phyloP scores from a whole-genome alignment of 1,140 invertebrate genomes.

The Megalonaias nervosa region DNA sequence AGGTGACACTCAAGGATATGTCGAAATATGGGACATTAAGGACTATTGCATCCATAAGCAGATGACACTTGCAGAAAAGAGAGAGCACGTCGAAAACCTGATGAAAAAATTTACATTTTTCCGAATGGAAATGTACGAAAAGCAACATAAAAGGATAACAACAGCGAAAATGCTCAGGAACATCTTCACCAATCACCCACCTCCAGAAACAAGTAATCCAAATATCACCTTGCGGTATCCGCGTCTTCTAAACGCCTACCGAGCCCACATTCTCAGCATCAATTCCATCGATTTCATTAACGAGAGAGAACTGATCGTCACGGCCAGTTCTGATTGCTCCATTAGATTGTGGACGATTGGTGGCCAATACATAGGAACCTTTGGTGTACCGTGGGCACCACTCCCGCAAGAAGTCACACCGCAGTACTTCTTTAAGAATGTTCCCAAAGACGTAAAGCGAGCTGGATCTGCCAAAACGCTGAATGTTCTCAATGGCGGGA shows the following conservation, averaged over 20 bases:
- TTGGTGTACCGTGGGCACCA: conserved; percentile 47
- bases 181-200: conserved; percentile 36
- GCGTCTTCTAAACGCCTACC: conserved; percentile 78
- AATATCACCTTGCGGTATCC: conserved; percentile 71
- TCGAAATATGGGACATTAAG: conserved; percentile 66
- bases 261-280: conserved; percentile 77
- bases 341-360: conserved; percentile 66
- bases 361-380: conserved; percentile 55
- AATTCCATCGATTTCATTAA: conserved; percentile 77
- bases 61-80: conserved; percentile 33
- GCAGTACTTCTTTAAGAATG: conserved; percentile 21
- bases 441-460: conserved; percentile 46
- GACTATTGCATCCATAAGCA: conserved; percentile 57
- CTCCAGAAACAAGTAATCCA: conserved; percentile 48
- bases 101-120: conserved; percentile 80
- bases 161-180: conserved; percentile 18
- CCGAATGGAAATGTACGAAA: conserved; percentile 28
- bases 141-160: conserved; percentile 19
- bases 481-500: conserved; percentile 47
- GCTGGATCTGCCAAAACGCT: conserved; percentile 48
- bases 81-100: conserved; percentile 75
- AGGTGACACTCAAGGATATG: conserved; percentile 63
- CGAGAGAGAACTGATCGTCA: conserved; percentile 64
- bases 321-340: conserved; percentile 80
- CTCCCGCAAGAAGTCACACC: conserved; percentile 22